Evolutionary conservation across 2,113 vertebrate species (phyloP).

Genomic region (Brachypodius melanocephalos): DNA sequence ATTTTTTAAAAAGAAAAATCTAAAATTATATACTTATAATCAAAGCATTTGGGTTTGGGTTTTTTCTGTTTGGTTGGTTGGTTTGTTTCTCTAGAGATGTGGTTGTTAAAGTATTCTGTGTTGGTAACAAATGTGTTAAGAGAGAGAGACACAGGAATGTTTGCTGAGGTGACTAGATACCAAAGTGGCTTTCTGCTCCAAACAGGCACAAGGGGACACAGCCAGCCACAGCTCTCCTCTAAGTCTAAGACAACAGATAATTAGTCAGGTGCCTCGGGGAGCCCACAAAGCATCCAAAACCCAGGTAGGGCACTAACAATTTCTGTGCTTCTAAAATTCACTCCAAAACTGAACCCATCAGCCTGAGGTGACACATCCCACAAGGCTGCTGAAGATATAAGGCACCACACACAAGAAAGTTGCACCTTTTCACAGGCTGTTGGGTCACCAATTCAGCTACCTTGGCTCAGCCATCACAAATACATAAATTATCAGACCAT

Average conservation of each 20-base stretch:
- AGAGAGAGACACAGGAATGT: neutral
- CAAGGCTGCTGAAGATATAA: neutral
- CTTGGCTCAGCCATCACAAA: neutral
- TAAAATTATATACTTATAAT: neutral
- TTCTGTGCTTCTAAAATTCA: neutral
- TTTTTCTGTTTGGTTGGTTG: neutral
- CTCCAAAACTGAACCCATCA: neutral
- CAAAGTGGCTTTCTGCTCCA: neutral
- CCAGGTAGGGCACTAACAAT: neutral
- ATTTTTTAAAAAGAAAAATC: neutral
- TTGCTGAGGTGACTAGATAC: neutral
- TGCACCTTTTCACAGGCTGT: neutral
- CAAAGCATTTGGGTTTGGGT: neutral
- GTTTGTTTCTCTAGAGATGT: neutral
- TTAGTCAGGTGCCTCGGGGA: neutral
- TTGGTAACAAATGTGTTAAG: neutral
- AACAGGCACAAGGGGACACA: neutral
- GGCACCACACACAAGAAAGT: neutral
- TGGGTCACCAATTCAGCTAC: neutral
- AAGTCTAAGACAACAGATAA: neutral
- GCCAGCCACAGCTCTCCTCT: neutral
- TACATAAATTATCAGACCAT: neutral
- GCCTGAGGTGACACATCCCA: neutral
- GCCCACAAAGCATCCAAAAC: neutral
- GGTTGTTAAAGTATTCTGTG: neutral